phyloP scores from a whole-genome alignment of 2,888 invertebrate species.

The Pachycephus smyrnensis region DNA sequence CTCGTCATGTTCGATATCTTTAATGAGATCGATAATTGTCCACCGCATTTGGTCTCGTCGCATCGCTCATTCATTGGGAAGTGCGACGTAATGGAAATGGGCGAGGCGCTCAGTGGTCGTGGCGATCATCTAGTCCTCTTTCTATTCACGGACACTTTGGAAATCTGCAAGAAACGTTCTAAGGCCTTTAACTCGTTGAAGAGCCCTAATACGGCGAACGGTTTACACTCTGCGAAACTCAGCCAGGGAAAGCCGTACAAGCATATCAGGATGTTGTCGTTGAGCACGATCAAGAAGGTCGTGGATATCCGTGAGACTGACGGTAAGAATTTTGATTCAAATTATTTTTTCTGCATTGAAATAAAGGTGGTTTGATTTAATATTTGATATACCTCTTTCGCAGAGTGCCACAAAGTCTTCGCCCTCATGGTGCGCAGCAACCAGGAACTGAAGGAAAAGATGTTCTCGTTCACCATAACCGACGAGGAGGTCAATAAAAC shows the following conservation, averaged over 20 bases:
- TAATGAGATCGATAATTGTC: constrained; percentile 98
- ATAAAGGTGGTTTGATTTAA: not conserved
- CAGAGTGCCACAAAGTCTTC: constrained; percentile 91
- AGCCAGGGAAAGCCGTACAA: constrained; percentile 87
- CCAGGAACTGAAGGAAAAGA: constrained; percentile 86
- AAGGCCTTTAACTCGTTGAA: constrained; percentile 79
- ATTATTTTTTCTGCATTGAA: constrained; percentile 10
- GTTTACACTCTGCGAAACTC: constrained; percentile 71
- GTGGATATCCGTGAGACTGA: constrained; percentile 91
- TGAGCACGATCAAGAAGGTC: constrained; percentile 90
- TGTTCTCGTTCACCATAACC: constrained; percentile 88
- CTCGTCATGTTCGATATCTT: constrained; percentile 97
- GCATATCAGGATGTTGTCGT: constrained; percentile 89
- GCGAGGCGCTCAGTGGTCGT: constrained; percentile 85
- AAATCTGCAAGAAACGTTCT: constrained; percentile 89
- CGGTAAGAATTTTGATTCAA: constrained; percentile 68
- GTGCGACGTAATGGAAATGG: constrained; percentile 89
- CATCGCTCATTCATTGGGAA: constrained; percentile 90
- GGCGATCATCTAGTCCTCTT: constrained; percentile 91
- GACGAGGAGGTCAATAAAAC: constrained; percentile 87
- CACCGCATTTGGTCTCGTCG: constrained; percentile 92
- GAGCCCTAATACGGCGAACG: constrained; percentile 76
- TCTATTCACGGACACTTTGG: constrained; percentile 94
- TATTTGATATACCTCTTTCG: constrained; percentile 15
- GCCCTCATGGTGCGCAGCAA: constrained; percentile 89